Percentiles rank a stretch among this genome's conserved stretches.
phyloP scores from a whole-genome alignment of 2,888 invertebrate genomes.

The Yponomeuta evonymella region DNA sequence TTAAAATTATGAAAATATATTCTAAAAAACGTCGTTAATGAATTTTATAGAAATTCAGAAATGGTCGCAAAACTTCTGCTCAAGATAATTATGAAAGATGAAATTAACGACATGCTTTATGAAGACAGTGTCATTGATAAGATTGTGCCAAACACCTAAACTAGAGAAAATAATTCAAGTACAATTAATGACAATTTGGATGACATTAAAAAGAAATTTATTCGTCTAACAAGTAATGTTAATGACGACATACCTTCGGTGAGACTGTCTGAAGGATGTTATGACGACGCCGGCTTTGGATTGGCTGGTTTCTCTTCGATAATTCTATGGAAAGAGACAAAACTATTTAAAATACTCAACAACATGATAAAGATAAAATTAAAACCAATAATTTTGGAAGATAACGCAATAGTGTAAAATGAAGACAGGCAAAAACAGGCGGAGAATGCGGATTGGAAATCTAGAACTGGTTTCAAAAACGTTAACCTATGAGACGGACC shows the following conservation, averaged over 20 bases:
- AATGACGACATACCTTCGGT: slow-evolving; percentile 81
- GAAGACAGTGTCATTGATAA: slow-evolving; percentile 44
- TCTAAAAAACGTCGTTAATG: not conserved
- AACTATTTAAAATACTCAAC: not conserved
- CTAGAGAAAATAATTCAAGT: slow-evolving; percentile 23
- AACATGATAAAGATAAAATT: no score
- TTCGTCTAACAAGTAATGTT: no score
- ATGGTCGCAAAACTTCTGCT: not conserved
- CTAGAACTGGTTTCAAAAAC: no score
- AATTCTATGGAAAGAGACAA: slow-evolving; percentile 46
- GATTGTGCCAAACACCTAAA: slow-evolving; percentile 33
- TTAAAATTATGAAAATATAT: not conserved
- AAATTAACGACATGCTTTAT: slow-evolving; percentile 49
- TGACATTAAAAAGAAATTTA: slow-evolving; percentile 9
- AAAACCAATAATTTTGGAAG: no score
- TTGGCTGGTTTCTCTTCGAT: slow-evolving; percentile 66
- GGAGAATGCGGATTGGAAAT: no score
- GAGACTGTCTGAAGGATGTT: slow-evolving; percentile 91
- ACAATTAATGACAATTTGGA: slow-evolving; percentile 21
- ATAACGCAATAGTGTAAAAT: no score
- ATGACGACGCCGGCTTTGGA: slow-evolving; percentile 92
- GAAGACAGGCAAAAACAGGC: no score
- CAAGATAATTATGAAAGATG: not conserved
- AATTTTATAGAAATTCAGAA: not conserved
- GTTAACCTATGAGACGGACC: no score